Conservation (phyloP, 2,888 invertebrate genomes). For the Eutolmus rufibarbis region DNA sequence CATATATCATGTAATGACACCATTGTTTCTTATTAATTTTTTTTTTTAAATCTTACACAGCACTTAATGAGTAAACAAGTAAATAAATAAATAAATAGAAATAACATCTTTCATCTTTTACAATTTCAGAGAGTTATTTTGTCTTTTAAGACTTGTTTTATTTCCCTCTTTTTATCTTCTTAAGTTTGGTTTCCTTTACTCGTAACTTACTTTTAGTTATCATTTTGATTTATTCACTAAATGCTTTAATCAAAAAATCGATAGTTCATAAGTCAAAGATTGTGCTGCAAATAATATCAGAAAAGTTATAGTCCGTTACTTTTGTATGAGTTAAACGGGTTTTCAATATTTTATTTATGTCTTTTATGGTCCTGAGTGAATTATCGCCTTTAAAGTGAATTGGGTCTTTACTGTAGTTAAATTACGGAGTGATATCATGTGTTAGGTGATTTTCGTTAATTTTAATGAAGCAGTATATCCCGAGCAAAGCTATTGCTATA, state of each 20-base stretch:
- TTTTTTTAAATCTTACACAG: slow-evolving; percentile 29
- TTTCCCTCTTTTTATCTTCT: neutral
- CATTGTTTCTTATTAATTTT: neutral
- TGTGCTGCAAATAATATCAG: slow-evolving; percentile 11
- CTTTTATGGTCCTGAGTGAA: neutral
- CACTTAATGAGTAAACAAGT: slow-evolving; percentile 38
- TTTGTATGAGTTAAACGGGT: neutral
- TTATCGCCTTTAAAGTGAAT: neutral
- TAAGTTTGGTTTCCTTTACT: neutral
- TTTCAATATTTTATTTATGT: neutral
- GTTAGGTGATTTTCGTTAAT: neutral
- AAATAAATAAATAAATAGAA: slow-evolving; percentile 39
- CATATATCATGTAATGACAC: neutral
- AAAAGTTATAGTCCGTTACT: neutral
- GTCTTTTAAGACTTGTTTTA: neutral
- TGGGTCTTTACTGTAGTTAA: neutral
- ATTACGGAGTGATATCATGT: neutral
- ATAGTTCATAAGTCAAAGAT: neutral
- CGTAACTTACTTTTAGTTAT: neutral
- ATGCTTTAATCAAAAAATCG: neutral
- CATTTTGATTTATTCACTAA: neutral
- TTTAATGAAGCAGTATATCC: neutral
- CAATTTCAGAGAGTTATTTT: neutral
- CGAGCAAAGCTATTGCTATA: too few relatives aligned
- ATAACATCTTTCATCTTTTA: neutral